phyloP scores from a whole-genome alignment of 2,888 invertebrate species.

The Aphidius colemani region DNA sequence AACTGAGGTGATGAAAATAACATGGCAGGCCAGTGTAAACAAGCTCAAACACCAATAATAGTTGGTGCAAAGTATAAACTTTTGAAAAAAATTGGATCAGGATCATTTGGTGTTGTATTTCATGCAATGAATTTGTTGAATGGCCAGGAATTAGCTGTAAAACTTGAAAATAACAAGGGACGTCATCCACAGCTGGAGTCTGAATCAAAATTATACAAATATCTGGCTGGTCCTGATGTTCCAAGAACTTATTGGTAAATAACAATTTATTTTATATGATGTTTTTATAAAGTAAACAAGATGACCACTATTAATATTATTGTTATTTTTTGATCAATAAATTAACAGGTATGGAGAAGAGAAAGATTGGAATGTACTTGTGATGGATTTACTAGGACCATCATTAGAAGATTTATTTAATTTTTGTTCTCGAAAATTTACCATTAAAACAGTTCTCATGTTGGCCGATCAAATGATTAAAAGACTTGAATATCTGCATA shows the following conservation, averaged over 20 bases:
- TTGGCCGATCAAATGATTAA: slow-evolving; percentile 94
- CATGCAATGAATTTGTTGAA: slow-evolving; percentile 89
- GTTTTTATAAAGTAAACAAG: slow-evolving; percentile 4
- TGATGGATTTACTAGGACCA: slow-evolving; percentile 98
- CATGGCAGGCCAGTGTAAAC: too few relatives aligned
- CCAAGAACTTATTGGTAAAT: slow-evolving; percentile 80
- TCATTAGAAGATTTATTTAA: slow-evolving; percentile 98
- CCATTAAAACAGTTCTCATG: slow-evolving; percentile 99
- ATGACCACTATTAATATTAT: not conserved
- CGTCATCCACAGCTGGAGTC: slow-evolving; percentile 98
- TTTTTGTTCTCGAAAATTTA: slow-evolving; percentile 98
- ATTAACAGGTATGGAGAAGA: slow-evolving; percentile 84
- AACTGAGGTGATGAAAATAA: too few relatives aligned
- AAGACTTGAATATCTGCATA: slow-evolving; percentile 96
- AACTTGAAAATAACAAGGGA: slow-evolving; percentile 94
- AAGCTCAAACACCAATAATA: slow-evolving; percentile 48
- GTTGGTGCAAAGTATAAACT: slow-evolving; percentile 93
- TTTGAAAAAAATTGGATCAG: slow-evolving; percentile 96
- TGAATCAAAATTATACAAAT: slow-evolving; percentile 98
- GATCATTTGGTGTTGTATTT: slow-evolving; percentile 99
- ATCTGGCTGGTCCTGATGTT: slow-evolving; percentile 96
- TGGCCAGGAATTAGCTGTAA: slow-evolving; percentile 98
- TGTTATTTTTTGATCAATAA: not conserved
- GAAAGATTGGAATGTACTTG: slow-evolving; percentile 96
- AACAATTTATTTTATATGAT: slow-evolving; percentile 1